Percentiles rank a stretch among this genome's conserved stretches.
These are phyloP conservation scores for Crocodylus rhombifer DNA, from an alignment of 2,797 vertebrate species.

Conservation along the genomic window DNA sequence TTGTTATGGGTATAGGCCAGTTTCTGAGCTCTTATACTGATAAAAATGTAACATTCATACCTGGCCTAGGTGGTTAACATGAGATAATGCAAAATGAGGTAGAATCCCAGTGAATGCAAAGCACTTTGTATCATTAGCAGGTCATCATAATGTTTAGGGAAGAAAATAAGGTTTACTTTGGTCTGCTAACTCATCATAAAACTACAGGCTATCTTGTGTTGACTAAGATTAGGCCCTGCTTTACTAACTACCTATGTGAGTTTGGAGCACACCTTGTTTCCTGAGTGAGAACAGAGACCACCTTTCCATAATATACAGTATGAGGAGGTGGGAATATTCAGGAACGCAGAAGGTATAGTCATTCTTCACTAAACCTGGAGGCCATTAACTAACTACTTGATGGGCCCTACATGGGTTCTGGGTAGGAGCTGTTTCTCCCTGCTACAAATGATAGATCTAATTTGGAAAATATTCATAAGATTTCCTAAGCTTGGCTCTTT, in stretches of 20 bases:
- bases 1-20: too few relatives aligned
- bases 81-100: too few relatives aligned
- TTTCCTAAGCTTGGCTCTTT: conserved; percentile 74
- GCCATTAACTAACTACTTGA: not conserved
- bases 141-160: too few relatives aligned
- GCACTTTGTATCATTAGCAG: too few relatives aligned
- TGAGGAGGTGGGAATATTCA: not conserved
- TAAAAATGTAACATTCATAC: not conserved
- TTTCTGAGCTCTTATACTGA: not conserved
- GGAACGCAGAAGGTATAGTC: not conserved
- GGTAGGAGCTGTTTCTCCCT: not conserved
- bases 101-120: too few relatives aligned
- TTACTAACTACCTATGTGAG: not conserved
- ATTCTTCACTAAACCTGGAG: not conserved
- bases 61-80: too few relatives aligned
- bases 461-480: conserved; percentile 78
- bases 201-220: not conserved
- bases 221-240: not conserved
- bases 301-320: not conserved
- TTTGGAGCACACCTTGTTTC: not conserved
- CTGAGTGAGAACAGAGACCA: not conserved
- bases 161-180: not conserved
- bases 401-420: not conserved
- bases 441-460: conserved; percentile 70
- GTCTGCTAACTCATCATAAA: not conserved